A percentile compares a stretch with the other conserved stretches of the same genome.
These are phyloP conservation scores for Epinotia demarniana DNA, from an alignment of 2,888 invertebrate species.

Conservation along the genomic window DNA sequence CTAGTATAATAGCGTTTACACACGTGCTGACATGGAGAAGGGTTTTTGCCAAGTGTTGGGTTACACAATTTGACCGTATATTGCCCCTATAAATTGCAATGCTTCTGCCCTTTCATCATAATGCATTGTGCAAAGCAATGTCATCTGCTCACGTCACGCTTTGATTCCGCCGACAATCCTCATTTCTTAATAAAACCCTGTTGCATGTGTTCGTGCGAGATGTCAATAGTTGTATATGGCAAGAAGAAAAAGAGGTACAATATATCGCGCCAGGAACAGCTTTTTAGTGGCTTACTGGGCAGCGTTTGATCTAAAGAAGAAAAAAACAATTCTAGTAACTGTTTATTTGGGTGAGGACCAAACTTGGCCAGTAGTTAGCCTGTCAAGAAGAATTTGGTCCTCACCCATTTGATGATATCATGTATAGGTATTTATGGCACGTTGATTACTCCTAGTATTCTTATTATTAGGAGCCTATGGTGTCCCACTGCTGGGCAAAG, in stretches of 20 bases:
- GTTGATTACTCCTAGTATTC: not conserved
- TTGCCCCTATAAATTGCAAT: conserved; percentile 82
- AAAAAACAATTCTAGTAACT: not conserved
- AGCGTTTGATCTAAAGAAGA: not conserved
- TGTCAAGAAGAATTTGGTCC: no score
- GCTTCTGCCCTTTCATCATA: conserved; percentile 79
- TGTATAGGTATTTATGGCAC: not conserved
- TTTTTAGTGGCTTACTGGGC: not conserved
- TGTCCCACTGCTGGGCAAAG: no score
- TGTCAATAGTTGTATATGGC: not conserved
- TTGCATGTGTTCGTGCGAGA: not conserved
- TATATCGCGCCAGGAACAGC: not conserved
- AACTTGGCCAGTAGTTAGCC: no score
- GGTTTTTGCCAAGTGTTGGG: conserved; percentile 70
- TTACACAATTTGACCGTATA: conserved; percentile 74
- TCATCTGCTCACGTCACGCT: conserved; percentile 75
- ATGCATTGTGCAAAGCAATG: conserved; percentile 79
- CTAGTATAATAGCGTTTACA: conserved; percentile 55
- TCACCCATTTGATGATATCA: no score
- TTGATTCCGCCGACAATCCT: conserved; percentile 73
- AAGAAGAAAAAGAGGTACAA: not conserved
- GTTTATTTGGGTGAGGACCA: no score
- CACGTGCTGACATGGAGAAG: conserved; percentile 71
- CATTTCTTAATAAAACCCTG: not conserved
- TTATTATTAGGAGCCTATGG: no score